A percentile compares a stretch with the other conserved stretches of the same genome.
phyloP scores from a whole-genome alignment of 2,888 invertebrate genomes.

The Hydrotaea cyrtoneurina region DNA sequence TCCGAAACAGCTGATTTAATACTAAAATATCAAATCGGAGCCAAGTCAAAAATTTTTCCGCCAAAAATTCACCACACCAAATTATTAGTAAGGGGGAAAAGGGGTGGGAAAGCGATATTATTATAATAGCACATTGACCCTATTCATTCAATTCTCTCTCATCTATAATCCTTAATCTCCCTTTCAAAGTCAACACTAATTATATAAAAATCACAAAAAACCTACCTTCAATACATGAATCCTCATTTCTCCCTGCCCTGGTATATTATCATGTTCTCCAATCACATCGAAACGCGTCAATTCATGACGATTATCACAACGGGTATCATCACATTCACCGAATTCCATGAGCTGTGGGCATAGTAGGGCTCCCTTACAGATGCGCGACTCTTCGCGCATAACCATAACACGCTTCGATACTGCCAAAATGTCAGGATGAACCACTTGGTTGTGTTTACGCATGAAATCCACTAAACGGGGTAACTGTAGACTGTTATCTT shows the following conservation, averaged over 20 bases:
- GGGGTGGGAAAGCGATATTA: too few species aligned
- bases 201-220: too few species aligned
- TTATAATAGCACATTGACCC: too few species aligned
- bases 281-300: conserved; percentile 83
- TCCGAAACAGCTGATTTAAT: too few species aligned
- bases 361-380: conserved; percentile 66
- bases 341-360: conserved; percentile 84
- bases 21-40: too few species aligned
- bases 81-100: too few species aligned
- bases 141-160: too few species aligned
- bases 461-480: conserved; percentile 84
- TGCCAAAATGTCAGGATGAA: conserved; percentile 72
- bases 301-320: conserved; percentile 85
- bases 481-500: conserved; percentile 83
- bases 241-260: conserved; percentile 72
- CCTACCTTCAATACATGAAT: conserved; percentile 68
- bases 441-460: conserved; percentile 75
- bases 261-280: conserved; percentile 81
- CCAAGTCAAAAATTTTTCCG: too few species aligned
- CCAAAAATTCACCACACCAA: too few species aligned
- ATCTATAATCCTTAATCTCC: too few species aligned
- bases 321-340: conserved; percentile 84
- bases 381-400: conserved; percentile 70
- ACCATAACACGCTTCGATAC: conserved; percentile 68
- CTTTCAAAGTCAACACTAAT: too few species aligned